Evolutionary conservation across 2,797 vertebrate genomes (phyloP).

Genomic region (Heliangelus exortis): DNA sequence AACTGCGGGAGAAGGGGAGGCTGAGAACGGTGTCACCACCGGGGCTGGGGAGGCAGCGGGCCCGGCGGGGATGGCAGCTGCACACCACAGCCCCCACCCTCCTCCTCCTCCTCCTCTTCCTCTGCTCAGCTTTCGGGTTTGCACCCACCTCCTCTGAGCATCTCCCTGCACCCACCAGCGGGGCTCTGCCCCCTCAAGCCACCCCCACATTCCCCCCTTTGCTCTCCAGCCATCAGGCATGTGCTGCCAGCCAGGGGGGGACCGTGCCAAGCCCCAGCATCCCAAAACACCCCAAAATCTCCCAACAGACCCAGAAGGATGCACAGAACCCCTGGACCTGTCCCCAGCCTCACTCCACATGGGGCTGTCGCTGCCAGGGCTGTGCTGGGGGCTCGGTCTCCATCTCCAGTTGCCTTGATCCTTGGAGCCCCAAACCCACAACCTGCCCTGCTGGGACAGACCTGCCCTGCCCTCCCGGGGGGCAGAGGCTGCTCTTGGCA

Average conservation of each 20-base stretch:
- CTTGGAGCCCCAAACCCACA: background rate
- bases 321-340: background rate
- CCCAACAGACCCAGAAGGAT: background rate
- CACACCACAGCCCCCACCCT: background rate
- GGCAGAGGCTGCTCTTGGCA: background rate
- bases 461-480: background rate
- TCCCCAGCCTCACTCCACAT: background rate
- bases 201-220: accelerated
- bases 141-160: background rate
- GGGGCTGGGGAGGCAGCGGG: background rate
- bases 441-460: background rate
- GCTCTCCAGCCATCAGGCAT: background rate
- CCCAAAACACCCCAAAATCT: background rate
- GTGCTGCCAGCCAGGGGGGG: background rate
- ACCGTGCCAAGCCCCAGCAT: background rate
- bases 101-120: background rate
- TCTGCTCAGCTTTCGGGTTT: background rate
- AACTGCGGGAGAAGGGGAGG: background rate
- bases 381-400: background rate
- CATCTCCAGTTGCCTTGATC: background rate
- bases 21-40: accelerated
- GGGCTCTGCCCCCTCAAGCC: background rate
- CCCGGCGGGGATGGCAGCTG: background rate
- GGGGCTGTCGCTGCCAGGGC: background rate
- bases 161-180: background rate